phyloP scores from a whole-genome alignment of 37 sponge, comb jelly and placozoan species.

The Agelas oroides region DNA sequence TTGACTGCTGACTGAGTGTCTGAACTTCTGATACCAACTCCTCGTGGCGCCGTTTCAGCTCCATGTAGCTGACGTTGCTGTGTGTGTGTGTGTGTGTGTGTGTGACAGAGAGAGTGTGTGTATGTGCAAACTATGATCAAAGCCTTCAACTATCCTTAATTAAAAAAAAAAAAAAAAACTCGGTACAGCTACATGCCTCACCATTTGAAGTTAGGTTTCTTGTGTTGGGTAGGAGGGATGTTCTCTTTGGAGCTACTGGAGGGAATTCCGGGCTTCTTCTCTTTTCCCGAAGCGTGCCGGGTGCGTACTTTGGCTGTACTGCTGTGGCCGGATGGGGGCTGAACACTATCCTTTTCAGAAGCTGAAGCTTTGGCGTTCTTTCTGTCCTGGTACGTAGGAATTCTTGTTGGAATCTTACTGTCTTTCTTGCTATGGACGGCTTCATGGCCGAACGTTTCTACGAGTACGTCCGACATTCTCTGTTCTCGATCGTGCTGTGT shows the following conservation, averaged over 20 bases:
- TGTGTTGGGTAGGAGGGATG: not conserved
- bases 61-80: constrained; percentile 56
- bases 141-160: no score
- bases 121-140: no score
- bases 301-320: no score
- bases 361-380: not conserved
- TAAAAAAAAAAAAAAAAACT: no score
- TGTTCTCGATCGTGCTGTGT: no score
- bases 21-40: constrained; percentile 13
- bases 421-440: not conserved
- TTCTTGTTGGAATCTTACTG: not conserved
- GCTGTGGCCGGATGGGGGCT: not conserved
- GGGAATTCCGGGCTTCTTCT: not conserved
- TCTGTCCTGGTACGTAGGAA: not conserved
- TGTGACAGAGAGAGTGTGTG: no score
- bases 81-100: no score
- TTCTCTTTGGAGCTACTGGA: constrained; percentile 17
- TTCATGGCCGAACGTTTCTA: no score
- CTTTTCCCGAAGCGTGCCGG: not conserved
- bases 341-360: not conserved
- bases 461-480: no score
- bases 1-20: not conserved
- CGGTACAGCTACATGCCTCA: no score
- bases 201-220: not conserved
- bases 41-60: constrained; percentile 49